phyloP scores from a whole-genome alignment of 2,888 invertebrate species.

The Sinohyriopsis cumingii region DNA sequence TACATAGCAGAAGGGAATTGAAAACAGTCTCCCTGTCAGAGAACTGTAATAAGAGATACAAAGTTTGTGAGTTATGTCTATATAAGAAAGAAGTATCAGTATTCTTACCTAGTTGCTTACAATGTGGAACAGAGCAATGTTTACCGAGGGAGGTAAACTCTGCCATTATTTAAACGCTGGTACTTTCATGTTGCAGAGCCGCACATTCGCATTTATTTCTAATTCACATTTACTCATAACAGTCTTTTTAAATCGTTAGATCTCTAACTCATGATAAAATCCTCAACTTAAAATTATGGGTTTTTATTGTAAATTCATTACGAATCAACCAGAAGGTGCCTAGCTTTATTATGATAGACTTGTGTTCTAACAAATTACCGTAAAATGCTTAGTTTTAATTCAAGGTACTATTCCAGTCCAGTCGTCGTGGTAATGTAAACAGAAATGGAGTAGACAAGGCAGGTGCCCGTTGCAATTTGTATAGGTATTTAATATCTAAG shows the following conservation, averaged over 20 bases:
- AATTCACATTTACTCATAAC: too few species aligned
- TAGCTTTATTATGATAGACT: too few species aligned
- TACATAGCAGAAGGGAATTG: too few species aligned
- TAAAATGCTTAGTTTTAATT: too few species aligned
- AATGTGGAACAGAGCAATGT: conserved; percentile 50
- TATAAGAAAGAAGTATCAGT: not conserved
- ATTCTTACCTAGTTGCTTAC: conserved; percentile 53
- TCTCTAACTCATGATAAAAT: too few species aligned
- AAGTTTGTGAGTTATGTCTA: too few species aligned
- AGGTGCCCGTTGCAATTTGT: conserved; percentile 27
- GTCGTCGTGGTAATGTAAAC: not conserved
- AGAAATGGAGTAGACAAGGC: not conserved
- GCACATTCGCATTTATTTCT: not conserved
- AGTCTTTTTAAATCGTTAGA: too few species aligned
- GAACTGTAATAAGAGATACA: too few species aligned
- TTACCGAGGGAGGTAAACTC: conserved; percentile 58
- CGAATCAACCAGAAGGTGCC: not conserved
- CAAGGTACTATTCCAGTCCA: not conserved
- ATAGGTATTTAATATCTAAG: conserved; percentile 2
- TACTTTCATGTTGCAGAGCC: conserved; percentile 4
- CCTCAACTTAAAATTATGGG: conserved; percentile 10
- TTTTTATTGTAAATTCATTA: conserved; percentile 14
- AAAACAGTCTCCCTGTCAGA: too few species aligned
- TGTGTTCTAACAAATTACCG: too few species aligned
- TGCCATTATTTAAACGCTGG: conserved; percentile 42